Evolutionary conservation across 1,140 invertebrate species (phyloP).

Genomic region (Drosophila lowei): DNA sequence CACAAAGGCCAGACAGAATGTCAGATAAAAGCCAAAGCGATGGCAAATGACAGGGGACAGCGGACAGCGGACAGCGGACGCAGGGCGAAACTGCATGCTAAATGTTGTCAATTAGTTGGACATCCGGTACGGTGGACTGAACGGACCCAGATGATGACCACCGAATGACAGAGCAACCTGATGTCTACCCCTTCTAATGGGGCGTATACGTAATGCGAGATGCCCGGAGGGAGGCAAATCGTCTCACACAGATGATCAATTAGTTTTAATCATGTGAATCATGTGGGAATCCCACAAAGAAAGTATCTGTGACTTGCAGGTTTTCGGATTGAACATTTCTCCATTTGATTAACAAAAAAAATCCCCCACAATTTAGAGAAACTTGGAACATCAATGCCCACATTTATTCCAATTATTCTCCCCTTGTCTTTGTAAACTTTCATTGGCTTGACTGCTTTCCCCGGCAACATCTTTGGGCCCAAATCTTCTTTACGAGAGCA

Average conservation of each 20-base stretch:
- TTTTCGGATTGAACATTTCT: neutral
- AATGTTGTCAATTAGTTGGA: slow-evolving; percentile 70
- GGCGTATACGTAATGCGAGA: slow-evolving; percentile 23
- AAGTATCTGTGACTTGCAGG: slow-evolving; percentile 19
- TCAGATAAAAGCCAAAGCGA: slow-evolving; percentile 72
- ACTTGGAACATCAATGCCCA: slow-evolving; percentile 19
- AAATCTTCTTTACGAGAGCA: slow-evolving; percentile 34
- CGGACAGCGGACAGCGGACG: slow-evolving; percentile 1
- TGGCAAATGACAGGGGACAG: slow-evolving; percentile 41
- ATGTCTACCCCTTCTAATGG: slow-evolving; percentile 14
- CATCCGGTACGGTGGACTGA: slow-evolving; percentile 23
- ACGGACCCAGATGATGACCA: slow-evolving; percentile 46
- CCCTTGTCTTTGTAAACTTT: slow-evolving; percentile 18
- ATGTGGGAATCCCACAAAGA: slow-evolving; percentile 1
- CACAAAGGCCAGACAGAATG: slow-evolving; percentile 73
- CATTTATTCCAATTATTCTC: slow-evolving; percentile 43
- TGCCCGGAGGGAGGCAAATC: slow-evolving; percentile 2
- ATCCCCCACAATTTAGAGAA: neutral
- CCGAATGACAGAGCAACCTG: slow-evolving; percentile 38
- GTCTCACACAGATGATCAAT: slow-evolving; percentile 16
- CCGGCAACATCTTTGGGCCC: slow-evolving; percentile 16
- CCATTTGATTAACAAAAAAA: neutral
- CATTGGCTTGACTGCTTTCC: slow-evolving; percentile 3
- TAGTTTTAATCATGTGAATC: slow-evolving; percentile 18
- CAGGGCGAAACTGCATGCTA: slow-evolving; percentile 43